Percentiles rank a stretch among this genome's conserved stretches.
Conservation (phyloP, 2,113 vertebrate species). For the Hippotragus niger region DNA sequence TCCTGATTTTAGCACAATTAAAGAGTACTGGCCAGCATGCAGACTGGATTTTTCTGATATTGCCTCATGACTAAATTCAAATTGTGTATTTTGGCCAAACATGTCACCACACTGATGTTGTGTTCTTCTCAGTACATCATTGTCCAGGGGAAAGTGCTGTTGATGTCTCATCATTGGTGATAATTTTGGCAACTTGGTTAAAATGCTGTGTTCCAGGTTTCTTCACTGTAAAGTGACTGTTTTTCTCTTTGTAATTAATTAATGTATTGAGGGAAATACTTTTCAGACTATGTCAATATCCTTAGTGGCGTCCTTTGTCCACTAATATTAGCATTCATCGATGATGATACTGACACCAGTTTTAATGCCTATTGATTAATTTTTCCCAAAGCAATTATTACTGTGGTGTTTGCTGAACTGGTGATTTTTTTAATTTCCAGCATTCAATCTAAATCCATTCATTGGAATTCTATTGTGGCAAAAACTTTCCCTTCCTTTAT, state of each 20-base stretch:
- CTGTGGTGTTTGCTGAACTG: background rate
- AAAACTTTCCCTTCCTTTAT: background rate
- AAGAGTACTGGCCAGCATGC: background rate
- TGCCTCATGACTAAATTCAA: background rate
- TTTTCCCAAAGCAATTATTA: background rate
- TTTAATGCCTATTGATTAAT: background rate
- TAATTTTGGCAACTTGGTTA: background rate
- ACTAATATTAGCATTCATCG: background rate
- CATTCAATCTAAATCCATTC: background rate
- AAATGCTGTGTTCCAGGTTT: background rate
- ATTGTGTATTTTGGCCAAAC: background rate
- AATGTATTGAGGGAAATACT: background rate
- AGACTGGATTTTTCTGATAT: background rate
- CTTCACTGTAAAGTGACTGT: background rate
- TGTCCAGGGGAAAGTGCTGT: background rate
- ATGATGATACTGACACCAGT: background rate
- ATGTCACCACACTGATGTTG: background rate
- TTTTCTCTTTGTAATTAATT: background rate
- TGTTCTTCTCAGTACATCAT: background rate
- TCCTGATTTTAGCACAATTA: background rate
- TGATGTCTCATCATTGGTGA: background rate
- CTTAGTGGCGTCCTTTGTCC: background rate
- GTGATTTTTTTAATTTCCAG: background rate
- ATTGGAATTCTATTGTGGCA: background rate
- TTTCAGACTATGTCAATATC: background rate